These are phyloP conservation scores for Chrysomela aeneicollis DNA, from an alignment of 2,888 invertebrate species.

Conservation along the genomic window DNA sequence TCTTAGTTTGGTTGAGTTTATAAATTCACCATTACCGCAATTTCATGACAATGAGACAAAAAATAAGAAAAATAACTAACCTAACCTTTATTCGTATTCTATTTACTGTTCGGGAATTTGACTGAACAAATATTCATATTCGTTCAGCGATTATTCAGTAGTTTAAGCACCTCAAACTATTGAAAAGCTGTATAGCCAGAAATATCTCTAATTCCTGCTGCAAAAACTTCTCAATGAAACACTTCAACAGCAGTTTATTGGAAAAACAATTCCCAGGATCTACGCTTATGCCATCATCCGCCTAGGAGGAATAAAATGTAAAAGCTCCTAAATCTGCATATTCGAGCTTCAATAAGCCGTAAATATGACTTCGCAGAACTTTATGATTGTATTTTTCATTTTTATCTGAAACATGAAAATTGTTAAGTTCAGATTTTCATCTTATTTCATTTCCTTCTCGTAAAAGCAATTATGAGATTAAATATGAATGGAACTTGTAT, in stretches of 20 bases:
- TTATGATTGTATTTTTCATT: slow-evolving; percentile 35
- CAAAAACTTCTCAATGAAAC: slow-evolving; percentile 1
- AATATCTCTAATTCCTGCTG: neutral
- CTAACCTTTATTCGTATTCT: no score
- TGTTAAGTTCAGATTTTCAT: slow-evolving; percentile 27
- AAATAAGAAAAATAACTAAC: no score
- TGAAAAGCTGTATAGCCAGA: neutral
- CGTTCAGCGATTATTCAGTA: no score
- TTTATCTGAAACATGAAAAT: slow-evolving; percentile 30
- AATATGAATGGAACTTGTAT: slow-evolving; percentile 14
- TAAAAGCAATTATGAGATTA: slow-evolving; percentile 22
- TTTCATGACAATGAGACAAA: no score
- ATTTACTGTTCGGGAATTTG: no score
- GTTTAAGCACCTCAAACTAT: no score
- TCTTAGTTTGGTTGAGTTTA: no score
- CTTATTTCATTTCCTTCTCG: slow-evolving; percentile 27
- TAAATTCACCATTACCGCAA: no score
- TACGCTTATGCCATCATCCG: slow-evolving; percentile 6
- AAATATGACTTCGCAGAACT: slow-evolving; percentile 37
- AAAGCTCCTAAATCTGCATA: slow-evolving; percentile 39
- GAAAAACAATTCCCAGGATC: slow-evolving; percentile 5
- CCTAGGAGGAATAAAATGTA: slow-evolving; percentile 32
- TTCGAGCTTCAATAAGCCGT: slow-evolving; percentile 41
- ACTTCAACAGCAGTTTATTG: neutral
- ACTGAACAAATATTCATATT: no score